Evolutionary conservation across 2,113 vertebrate genomes (phyloP).

Genomic region (Silurus meridionalis): DNA sequence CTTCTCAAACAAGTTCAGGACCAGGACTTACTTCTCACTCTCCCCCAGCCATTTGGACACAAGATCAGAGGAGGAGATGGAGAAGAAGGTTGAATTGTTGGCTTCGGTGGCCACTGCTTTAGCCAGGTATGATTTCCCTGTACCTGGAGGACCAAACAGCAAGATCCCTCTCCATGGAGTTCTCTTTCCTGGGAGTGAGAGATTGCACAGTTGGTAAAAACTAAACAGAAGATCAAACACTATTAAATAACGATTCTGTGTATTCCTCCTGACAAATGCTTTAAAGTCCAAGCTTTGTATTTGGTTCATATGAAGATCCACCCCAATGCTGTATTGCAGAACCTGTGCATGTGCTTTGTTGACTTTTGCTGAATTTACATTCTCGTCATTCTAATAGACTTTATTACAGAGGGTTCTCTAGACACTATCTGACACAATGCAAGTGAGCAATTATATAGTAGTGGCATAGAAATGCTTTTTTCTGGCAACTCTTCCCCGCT

Average conservation of each 20-base stretch:
- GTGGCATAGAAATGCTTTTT: no score
- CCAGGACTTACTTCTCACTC: constrained; percentile 89
- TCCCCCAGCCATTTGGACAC: constrained; percentile 89
- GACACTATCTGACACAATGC: neutral
- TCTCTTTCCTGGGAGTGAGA: constrained; percentile 78
- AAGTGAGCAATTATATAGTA: neutral
- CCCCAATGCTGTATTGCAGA: no score
- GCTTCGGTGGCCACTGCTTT: constrained; percentile 85
- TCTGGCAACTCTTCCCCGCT: neutral
- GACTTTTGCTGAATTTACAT: neutral
- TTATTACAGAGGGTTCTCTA: neutral
- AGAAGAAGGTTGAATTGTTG: constrained; percentile 86
- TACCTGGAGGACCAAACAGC: constrained; percentile 92
- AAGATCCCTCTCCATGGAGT: constrained; percentile 95
- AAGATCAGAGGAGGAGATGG: constrained; percentile 87
- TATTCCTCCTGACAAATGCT: neutral
- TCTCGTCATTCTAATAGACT: neutral
- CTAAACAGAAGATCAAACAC: neutral
- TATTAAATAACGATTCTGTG: neutral
- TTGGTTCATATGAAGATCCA: neutral
- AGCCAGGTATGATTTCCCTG: constrained; percentile 92
- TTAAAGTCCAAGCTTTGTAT: neutral
- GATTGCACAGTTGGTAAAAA: neutral
- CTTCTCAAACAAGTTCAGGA: neutral
- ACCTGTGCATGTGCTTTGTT: neutral